phyloP scores from a whole-genome alignment of 2,113 vertebrate species.

The Ondatra zibethicus region DNA sequence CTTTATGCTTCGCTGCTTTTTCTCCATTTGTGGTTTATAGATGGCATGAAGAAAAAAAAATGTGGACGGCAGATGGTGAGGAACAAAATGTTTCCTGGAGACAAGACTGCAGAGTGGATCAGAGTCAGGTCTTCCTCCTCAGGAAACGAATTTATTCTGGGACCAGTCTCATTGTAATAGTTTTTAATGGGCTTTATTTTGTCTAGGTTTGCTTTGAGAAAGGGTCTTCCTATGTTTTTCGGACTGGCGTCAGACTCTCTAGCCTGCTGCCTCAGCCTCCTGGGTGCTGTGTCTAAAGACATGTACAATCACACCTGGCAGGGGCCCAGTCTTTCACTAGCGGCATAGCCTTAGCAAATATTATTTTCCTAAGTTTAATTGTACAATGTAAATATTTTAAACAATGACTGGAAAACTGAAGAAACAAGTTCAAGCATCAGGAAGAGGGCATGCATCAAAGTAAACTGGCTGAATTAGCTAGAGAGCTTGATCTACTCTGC shows the following conservation, averaged over 20 bases:
- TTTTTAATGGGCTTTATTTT: neutral
- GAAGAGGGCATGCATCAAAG: neutral
- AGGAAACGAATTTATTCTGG: neutral
- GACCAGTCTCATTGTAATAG: neutral
- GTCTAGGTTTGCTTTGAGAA: neutral
- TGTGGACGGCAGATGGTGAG: slow-evolving; percentile 24
- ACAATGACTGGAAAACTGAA: neutral
- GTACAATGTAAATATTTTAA: neutral
- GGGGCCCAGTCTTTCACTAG: neutral
- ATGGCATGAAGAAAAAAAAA: slow-evolving; percentile 43
- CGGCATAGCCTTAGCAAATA: neutral
- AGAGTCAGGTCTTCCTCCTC: neutral
- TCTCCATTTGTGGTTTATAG: slow-evolving; percentile 63
- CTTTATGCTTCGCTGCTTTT: slow-evolving; percentile 55
- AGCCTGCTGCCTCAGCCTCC: too few species aligned
- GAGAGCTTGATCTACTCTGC: neutral
- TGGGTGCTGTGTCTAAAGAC: neutral
- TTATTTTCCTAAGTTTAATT: neutral
- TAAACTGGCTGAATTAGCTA: neutral
- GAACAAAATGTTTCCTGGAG: slow-evolving; percentile 17
- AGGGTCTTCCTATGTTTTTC: accelerated
- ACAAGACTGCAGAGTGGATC: neutral
- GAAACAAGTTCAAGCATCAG: neutral
- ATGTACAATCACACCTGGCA: neutral
- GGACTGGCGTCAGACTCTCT: neutral